A percentile compares a stretch with the other conserved stretches of the same genome.
phyloP scores from a whole-genome alignment of 1,140 invertebrate species.

The Drosophila paulistorum region DNA sequence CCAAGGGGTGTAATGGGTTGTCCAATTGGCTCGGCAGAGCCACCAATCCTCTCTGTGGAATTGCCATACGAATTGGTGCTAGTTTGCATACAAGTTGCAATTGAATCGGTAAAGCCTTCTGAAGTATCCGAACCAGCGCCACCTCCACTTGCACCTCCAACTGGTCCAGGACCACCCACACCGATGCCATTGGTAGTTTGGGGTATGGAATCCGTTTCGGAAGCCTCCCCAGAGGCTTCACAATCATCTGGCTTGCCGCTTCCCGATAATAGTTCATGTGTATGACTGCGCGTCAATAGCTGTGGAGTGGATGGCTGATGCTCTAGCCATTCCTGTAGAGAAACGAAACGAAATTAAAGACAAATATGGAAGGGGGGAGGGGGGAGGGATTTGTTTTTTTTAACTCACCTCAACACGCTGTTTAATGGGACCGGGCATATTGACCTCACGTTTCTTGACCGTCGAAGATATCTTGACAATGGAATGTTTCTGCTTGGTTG shows the following conservation, averaged over 20 bases:
- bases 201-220: constrained; percentile 88
- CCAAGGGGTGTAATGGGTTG: constrained; percentile 47
- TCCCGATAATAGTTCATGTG: constrained; percentile 32
- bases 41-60: constrained; percentile 85
- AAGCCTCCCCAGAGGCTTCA: constrained; percentile 95
- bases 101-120: constrained; percentile 88
- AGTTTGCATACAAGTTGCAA: constrained; percentile 85
- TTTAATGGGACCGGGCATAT: constrained; percentile 75
- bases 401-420: constrained; percentile 77
- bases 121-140: constrained; percentile 86
- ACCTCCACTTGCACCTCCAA: constrained; percentile 52
- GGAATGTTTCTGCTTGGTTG: constrained; percentile 82
- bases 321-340: constrained; percentile 76
- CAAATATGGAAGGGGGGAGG: no score
- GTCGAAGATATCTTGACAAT: constrained; percentile 80
- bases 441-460: constrained; percentile 78
- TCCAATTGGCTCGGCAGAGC: constrained; percentile 75
- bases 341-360: neutral
- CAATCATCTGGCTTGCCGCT: constrained; percentile 84
- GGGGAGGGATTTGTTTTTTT: neutral
- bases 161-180: constrained; percentile 8
- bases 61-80: constrained; percentile 85
- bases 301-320: constrained; percentile 71
- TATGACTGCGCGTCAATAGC: constrained; percentile 51
- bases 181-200: constrained; percentile 72